Evolutionary conservation across 1,140 invertebrate species (phyloP), one percentile per base, ranked within the genome.

Genomic region (Aporrectodea caliginosa): DNA sequence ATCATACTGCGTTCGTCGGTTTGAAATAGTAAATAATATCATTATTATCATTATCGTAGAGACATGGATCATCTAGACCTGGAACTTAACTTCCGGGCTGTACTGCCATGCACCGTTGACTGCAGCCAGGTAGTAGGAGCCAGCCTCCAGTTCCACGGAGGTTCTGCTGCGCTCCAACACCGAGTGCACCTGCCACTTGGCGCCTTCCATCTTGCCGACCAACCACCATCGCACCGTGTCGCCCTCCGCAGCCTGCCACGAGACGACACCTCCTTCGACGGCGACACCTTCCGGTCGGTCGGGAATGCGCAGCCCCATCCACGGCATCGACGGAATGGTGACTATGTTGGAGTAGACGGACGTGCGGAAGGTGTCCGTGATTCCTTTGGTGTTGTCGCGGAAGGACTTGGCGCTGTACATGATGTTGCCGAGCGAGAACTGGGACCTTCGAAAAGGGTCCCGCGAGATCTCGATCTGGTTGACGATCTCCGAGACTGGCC

Each of bases 371-470:
- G 75, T 43, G 75, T 83, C 82, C 30, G 79, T 73, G 29, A 87
- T 82, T 30, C 84, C 83, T 43, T 84, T 80, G 12, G 77, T 83
- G 80, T 86, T 86, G 73, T 82, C 79, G 16, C 80, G 75, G 74
- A 86, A 84, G 74, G 83, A 84, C 78, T 85, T 86, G 31, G 83
- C 83, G 72, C 85, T 86, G 79, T 84, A 87, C 73, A 83, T 82
- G 32, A 85, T 80, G 75, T 85, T 84, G 32, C 86, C 86, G 12
- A 84, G 80, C 74, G 82, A 83, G 0, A 79, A 76, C 2, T 77
- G 29, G 22, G 35, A 2, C 58, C 75, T 29, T 73, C 69, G 74
- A 16, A 72, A 12, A 12, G 77, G 35, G 16, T 74, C 31, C 58
- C 86, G 80, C 1, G 85, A 83, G 69, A 84, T 76, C 73, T 81